These are phyloP conservation scores for Eidolon helvum DNA, from an alignment of 2,113 vertebrate species.

Conservation along the genomic window DNA sequence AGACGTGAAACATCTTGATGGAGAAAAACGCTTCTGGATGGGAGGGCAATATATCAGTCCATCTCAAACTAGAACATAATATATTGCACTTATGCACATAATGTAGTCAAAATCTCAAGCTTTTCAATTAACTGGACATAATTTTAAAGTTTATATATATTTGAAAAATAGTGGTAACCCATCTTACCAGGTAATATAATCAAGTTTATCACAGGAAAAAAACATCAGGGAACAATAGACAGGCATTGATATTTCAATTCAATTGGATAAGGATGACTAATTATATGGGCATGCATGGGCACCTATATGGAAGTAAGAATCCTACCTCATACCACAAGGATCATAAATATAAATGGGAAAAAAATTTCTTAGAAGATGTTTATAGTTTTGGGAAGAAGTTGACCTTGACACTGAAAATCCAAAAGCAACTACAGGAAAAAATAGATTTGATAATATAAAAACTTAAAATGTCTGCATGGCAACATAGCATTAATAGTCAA, in stretches of 20 bases:
- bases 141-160: not conserved
- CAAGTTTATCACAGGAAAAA: not conserved
- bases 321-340: not conserved
- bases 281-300: not conserved
- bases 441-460: not conserved
- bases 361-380: not conserved
- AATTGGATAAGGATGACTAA: not conserved
- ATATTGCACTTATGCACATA: not conserved
- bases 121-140: not conserved
- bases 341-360: not conserved
- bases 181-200: not conserved
- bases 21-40: not conserved
- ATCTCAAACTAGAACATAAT: not conserved
- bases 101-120: not conserved
- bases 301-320: not conserved
- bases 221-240: not conserved
- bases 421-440: not conserved
- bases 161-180: not conserved
- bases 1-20: not conserved
- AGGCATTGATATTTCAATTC: not conserved
- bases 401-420: not conserved
- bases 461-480: not conserved
- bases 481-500: not conserved
- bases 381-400: not conserved
- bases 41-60: not conserved